A percentile compares a stretch with the other conserved stretches of the same genome.
These are phyloP conservation scores for Hetaerina americana DNA, from an alignment of 1,140 invertebrate genomes.

Conservation along the genomic window DNA sequence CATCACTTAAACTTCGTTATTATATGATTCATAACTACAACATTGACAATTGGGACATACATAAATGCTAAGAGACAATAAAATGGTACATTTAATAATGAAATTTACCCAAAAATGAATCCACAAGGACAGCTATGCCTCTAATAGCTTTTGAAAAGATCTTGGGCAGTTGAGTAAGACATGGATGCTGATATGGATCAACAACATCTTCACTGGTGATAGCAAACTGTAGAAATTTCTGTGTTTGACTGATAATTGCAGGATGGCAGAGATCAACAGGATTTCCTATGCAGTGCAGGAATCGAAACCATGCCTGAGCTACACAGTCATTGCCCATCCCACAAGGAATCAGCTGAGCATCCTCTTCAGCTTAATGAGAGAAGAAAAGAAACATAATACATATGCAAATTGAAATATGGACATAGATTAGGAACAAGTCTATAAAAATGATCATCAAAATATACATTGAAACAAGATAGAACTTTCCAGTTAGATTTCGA, in stretches of 20 bases:
- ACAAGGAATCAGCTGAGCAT: conserved; percentile 59
- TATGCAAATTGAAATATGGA: too few species aligned
- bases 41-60: too few species aligned
- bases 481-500: too few species aligned
- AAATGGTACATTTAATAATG: conserved; percentile 9
- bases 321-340: conserved; percentile 81
- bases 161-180: conserved; percentile 66
- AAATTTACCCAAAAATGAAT: conserved; percentile 81
- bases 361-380: conserved; percentile 60
- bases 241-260: conserved; percentile 71
- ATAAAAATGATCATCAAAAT: too few species aligned
- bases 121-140: conserved; percentile 82
- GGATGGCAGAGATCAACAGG: conserved; percentile 84
- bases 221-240: conserved; percentile 62
- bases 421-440: too few species aligned
- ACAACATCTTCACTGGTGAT: conserved; percentile 49
- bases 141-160: conserved; percentile 92
- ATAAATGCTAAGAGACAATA: too few species aligned
- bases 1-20: too few species aligned
- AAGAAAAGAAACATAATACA: conserved; percentile 6
- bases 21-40: too few species aligned
- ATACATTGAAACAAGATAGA: too few species aligned
- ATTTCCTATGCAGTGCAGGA: conserved; percentile 85
- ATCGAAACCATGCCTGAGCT: conserved; percentile 87
- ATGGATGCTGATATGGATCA: conserved; percentile 86